Evolutionary conservation across 2,797 vertebrate species (phyloP), one percentile per base, ranked within the genome.

Genomic region (Aythya fuligula): DNA sequence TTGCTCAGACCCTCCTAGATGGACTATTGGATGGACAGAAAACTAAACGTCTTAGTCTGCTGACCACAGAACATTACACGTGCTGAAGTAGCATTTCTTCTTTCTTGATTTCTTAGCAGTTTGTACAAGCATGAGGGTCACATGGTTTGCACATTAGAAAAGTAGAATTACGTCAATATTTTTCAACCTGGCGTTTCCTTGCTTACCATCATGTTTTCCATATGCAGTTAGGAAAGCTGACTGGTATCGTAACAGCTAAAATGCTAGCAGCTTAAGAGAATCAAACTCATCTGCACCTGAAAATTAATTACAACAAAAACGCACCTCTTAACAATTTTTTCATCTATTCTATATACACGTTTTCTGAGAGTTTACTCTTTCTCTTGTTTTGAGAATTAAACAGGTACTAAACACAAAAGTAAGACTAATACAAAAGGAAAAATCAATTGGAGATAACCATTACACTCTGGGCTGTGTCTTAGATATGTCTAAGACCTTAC

Each of bases 41-140:
- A 67, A 94, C 87, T 39, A 74, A 76, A 89, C 65, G 54, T 24
- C 65, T 89, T 82, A 54, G 24, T 58, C 41, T 89, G 69, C 34
- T 93, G 81, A 85, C 85, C 84, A 76, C 43, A 82, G 62, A 93
- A 88, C 27, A 54, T 2, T 38, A 5, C 49, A 87, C 65, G 71
- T 82, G 67, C 94, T 95, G 80, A 91, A 93, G 79, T 1, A 87
- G 87, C 67, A 90, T 71, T 96, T 93, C 32, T 67, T 88, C 27
- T 77, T 93, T 85, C 65, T 81, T 73, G 25, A 91, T 47, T 47
- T 72, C 51, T 54, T 91, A 93, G 57, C 53, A 25, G 5, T 88
- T 93, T 18, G 4, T 80, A 73, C 28, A 82, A 82, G 51, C 45
- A 53, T 76, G 90, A 78, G 38, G 71, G 45, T 64, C 77, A 67